Evolutionary conservation across 2,888 invertebrate species (phyloP), one percentile per base, ranked within the genome.

Genomic region (Germaria angustata): DNA sequence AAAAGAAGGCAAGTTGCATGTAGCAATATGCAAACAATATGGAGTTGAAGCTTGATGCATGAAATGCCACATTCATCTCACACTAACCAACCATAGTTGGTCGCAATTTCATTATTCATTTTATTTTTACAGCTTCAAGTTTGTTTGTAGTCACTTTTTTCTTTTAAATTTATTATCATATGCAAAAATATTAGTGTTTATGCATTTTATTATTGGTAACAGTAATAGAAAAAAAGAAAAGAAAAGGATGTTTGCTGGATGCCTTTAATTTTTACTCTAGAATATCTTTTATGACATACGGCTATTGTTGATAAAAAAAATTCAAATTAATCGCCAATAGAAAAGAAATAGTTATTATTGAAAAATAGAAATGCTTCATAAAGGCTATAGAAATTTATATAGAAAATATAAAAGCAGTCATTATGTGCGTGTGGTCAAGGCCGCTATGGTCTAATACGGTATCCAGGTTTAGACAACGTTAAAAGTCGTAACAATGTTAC

Each of bases 1-100:
- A 39, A 44, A 8, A 36, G 7, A 8, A 39, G 32, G 17, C 46
- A 34, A 32, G 20, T 24, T 51, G n/a, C n/a, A 32, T 39, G 44
- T 15, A 11, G 32, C 79, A 59, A 73, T 80, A 80, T 59, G 66
- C 79, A 68, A 73, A 80, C 79, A 80, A 80, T 80, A 80, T 80
- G 72, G 72, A 61, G 51, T 75, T 76, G 57, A 66, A 24, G 72
- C 49, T 28, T 20, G 32, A 53, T 69, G 61, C 41, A 61, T 51
- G 34, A 44, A 53, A 34, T 24, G 53, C 24, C 15, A 44, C 53
- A n/a, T 34, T 20, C 79, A 51, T 24, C 36, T 73, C 65, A 34
- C 24, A 15, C 32, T 28, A 79, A 72, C 49, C 66, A 71, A 73
- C 49, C 49, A 59, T 68, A 51, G 79, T 41, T 68, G 59, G 79